These are phyloP conservation scores for Dryadula phaetusa DNA, from an alignment of 2,888 invertebrate species.

Conservation along the genomic window DNA sequence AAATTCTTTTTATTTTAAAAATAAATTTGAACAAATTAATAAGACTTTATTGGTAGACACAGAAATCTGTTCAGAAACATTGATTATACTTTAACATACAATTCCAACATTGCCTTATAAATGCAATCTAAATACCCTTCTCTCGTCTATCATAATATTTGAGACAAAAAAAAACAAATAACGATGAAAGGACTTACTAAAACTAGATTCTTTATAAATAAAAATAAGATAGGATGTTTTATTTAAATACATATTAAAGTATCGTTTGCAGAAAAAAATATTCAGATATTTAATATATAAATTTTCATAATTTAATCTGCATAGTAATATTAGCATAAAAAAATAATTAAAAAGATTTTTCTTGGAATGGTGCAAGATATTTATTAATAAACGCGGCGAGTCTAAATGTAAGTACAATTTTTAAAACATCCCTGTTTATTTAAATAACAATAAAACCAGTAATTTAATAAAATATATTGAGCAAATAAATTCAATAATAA, in stretches of 20 bases:
- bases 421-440: conserved; percentile 11
- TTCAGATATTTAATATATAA: background rate
- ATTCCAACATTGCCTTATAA: conserved; percentile 78
- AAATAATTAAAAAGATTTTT: conserved; percentile 7
- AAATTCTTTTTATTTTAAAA: background rate
- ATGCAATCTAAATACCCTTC: conserved; percentile 68
- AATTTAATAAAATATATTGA: conserved; percentile 15
- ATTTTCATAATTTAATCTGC: background rate
- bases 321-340: background rate
- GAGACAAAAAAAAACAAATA: conserved; percentile 45
- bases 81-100: conserved; percentile 52
- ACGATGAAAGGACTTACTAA: conserved; percentile 28
- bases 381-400: conserved; percentile 1
- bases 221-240: background rate
- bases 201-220: conserved; percentile 9
- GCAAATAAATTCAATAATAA: conserved; percentile 12
- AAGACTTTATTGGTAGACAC: conserved; percentile 1
- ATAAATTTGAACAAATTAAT: background rate
- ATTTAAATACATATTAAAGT: background rate
- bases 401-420: background rate
- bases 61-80: conserved; percentile 35
- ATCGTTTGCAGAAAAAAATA: background rate
- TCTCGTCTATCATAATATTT: conserved; percentile 41
- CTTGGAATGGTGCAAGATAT: conserved; percentile 18
- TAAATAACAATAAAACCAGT: background rate